Evolutionary conservation across 1,140 invertebrate species (phyloP).

Genomic region (Hylaeus anthracinus): DNA sequence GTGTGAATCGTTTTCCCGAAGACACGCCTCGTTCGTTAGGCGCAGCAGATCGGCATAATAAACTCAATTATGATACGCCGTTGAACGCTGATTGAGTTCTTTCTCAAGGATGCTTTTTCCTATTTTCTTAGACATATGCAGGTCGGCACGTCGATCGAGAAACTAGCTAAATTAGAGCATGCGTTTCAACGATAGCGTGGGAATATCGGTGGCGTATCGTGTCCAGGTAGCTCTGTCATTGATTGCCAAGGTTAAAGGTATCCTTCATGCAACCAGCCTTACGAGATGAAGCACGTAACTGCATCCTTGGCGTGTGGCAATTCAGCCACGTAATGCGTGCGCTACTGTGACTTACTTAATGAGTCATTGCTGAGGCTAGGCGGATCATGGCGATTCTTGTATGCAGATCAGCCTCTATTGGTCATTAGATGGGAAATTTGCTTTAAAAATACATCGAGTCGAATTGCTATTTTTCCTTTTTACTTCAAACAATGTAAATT

Average conservation of each 20-base stretch:
- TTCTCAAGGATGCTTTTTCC: slow-evolving; percentile 1
- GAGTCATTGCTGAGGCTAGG: slow-evolving; percentile 67
- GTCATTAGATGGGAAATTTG: not conserved
- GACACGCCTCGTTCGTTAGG: slow-evolving; percentile 14
- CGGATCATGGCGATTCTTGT: slow-evolving; percentile 11
- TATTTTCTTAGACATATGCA: slow-evolving; percentile 28
- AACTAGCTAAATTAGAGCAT: slow-evolving; percentile 40
- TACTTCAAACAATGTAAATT: too few species aligned
- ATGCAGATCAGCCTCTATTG: not conserved
- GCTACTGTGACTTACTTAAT: slow-evolving; percentile 61
- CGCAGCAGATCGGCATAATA: not conserved
- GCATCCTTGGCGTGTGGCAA: slow-evolving; percentile 49
- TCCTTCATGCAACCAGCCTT: slow-evolving; percentile 25
- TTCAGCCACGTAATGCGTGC: slow-evolving; percentile 54
- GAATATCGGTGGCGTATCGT: slow-evolving; percentile 57
- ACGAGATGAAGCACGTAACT: slow-evolving; percentile 41
- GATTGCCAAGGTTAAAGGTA: slow-evolving; percentile 63
- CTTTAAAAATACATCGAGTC: not conserved
- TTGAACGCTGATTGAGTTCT: too few species aligned
- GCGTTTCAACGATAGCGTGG: slow-evolving; percentile 55
- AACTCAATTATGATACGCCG: too few species aligned
- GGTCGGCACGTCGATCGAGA: slow-evolving; percentile 9
- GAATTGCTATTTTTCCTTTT: too few species aligned
- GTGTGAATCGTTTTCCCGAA: not conserved
- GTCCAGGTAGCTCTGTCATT: slow-evolving; percentile 54